Evolutionary conservation across 2,888 invertebrate genomes (phyloP), one percentile per base, ranked within the genome.

Genomic region (Ellobium chinense): DNA sequence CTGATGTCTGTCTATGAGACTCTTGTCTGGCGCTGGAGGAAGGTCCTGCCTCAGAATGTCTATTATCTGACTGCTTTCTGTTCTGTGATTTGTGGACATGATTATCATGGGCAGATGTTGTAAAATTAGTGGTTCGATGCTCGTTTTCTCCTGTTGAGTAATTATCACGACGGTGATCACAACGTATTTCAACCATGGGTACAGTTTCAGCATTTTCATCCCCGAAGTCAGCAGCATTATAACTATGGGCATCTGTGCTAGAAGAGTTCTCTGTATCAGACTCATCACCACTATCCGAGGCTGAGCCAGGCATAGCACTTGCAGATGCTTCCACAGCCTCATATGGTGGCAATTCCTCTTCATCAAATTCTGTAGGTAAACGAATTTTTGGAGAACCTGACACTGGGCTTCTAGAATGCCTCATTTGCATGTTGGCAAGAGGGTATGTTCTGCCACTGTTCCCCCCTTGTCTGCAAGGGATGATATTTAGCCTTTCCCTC

Each of bases 291-390:
- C 77, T 80, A 58, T 80, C 78, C 31, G 65, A 66, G 5, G 34
- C 66, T 63, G 62, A 56, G 18, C 66, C 31, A 56, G 63, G 46
- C 37, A 46, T n/a, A 18, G 34, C 62, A 37, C 73, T 70, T 31
- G 65, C 46, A n/a, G 68, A 58, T 24, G 72, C 2, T 56, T 72
- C 77, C n/a, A 74, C 60, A 18, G 70, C 85, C 77, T 88, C 88
- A 82, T 90, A 90, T 1, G 90, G 88, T 18, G 90, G 90, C n/a
- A 89, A 78, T 54, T 88, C 87, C 37, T 90, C 90, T 81, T 89
- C 90, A 74, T 89, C 87, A 68, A 85, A 85, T 36, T 82, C 83
- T 75, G 84, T 85, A 27, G 85, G 84, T 29, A 84, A 78, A 27
- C 82, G 74, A 9, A 78, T 36, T 12, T 77, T 66, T 12, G 66